These are phyloP conservation scores for Muraenolepis orangiensis DNA, from an alignment of 2,797 vertebrate genomes.

Conservation along the genomic window DNA sequence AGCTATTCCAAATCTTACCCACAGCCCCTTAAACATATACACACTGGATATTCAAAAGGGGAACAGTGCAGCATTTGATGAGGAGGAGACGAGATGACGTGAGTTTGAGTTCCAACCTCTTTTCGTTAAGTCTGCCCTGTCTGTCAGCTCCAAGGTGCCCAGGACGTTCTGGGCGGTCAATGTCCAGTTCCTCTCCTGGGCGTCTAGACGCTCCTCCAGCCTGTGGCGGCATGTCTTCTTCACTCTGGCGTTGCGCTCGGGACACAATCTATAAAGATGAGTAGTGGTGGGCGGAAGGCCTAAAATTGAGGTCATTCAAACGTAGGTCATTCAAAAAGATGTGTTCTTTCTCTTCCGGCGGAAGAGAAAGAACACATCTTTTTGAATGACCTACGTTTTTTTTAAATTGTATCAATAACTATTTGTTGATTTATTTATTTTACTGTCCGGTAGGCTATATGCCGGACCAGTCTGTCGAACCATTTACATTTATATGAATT, in stretches of 20 bases:
- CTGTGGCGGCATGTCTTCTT: conserved; percentile 19
- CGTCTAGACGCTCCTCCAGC: background rate
- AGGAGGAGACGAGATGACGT: background rate
- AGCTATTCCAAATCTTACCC: background rate
- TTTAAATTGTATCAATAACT: too few relatives aligned
- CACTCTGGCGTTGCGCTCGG: background rate
- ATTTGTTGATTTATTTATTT: too few relatives aligned
- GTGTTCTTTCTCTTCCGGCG: too few relatives aligned
- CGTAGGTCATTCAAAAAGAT: too few relatives aligned
- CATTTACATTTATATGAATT: too few relatives aligned
- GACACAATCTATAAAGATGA: conserved; percentile 22
- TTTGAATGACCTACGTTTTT: too few relatives aligned
- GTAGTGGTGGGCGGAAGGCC: too few relatives aligned
- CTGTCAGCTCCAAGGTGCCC: conserved; percentile 45
- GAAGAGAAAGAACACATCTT: too few relatives aligned
- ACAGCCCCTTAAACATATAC: background rate
- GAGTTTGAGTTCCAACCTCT: conserved; percentile 53
- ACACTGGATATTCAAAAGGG: fast-evolving
- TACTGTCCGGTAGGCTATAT: too few relatives aligned
- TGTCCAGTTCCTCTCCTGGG: conserved; percentile 54
- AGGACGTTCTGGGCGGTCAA: conserved; percentile 46
- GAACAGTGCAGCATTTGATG: background rate
- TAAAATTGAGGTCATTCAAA: too few relatives aligned
- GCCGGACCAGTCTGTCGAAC: too few relatives aligned
- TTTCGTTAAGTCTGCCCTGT: conserved; percentile 53